phyloP scores from a whole-genome alignment of 2,888 invertebrate genomes.

The Malthinus seriepunctatus region DNA sequence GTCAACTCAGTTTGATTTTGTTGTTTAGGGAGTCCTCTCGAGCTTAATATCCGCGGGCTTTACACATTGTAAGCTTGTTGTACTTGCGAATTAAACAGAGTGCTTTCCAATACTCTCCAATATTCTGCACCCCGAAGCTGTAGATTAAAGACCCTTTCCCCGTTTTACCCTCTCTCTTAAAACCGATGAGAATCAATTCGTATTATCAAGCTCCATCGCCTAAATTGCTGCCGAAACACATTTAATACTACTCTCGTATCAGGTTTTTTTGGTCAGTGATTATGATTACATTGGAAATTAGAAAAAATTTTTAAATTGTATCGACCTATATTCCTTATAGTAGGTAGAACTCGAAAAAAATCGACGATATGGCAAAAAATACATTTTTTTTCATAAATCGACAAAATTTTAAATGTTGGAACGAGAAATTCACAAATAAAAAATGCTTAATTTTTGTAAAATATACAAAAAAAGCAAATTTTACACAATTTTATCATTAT shows the following conservation, averaged over 20 bases:
- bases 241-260: slow-evolving; percentile 4
- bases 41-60: slow-evolving; percentile 25
- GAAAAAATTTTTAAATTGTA: not conserved
- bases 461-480: too few species aligned
- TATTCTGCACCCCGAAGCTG: slow-evolving; percentile 24
- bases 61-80: slow-evolving; percentile 35
- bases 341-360: too few species aligned
- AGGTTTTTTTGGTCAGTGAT: slow-evolving; percentile 2
- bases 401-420: too few species aligned
- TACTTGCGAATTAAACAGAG: slow-evolving; percentile 38
- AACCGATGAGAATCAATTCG: slow-evolving; percentile 26
- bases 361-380: too few species aligned
- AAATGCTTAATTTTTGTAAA: too few species aligned
- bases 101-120: slow-evolving; percentile 35
- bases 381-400: too few species aligned
- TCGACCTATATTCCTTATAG: too few species aligned
- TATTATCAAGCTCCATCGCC: slow-evolving; percentile 14
- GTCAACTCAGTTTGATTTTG: slow-evolving; percentile 15
- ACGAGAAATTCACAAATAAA: too few species aligned
- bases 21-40: slow-evolving; percentile 10
- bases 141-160: slow-evolving; percentile 31
- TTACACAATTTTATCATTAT: too few species aligned
- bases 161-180: slow-evolving; percentile 17
- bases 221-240: slow-evolving; percentile 9
- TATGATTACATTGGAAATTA: not conserved